A percentile compares a stretch with the other conserved stretches of the same genome.
phyloP scores from a whole-genome alignment of 2,113 vertebrate genomes.

The Picathartes gymnocephalus region DNA sequence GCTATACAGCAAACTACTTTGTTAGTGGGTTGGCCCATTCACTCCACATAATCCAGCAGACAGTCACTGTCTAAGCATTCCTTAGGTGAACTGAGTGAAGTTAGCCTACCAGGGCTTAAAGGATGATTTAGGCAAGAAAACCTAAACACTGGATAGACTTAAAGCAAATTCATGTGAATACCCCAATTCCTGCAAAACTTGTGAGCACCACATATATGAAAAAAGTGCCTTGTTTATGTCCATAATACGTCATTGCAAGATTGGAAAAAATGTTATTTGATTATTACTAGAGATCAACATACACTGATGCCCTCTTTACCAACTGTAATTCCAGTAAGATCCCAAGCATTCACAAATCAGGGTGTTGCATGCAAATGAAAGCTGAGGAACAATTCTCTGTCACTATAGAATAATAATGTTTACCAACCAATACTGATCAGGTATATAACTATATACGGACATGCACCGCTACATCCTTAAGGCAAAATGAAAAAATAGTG shows the following conservation, averaged over 20 bases:
- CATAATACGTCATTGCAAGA: neutral
- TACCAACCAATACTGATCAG: neutral
- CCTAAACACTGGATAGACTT: neutral
- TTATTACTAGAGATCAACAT: neutral
- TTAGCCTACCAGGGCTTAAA: neutral
- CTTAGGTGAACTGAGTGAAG: neutral
- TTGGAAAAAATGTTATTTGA: neutral
- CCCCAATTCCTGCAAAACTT: neutral
- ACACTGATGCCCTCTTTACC: neutral
- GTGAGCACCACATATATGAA: neutral
- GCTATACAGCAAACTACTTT: neutral
- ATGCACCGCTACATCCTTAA: neutral
- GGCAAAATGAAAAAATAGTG: neutral
- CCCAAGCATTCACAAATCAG: neutral
- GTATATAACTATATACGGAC: neutral
- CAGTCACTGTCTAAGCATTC: neutral
- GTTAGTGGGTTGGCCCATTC: neutral
- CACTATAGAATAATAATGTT: neutral
- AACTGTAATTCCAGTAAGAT: neutral
- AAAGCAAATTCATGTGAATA: neutral
- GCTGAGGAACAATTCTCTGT: neutral
- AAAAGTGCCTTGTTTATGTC: neutral
- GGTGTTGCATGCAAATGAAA: fast-evolving
- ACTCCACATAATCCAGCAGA: neutral
- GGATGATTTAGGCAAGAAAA: neutral